A percentile compares a stretch with the other conserved stretches of the same genome.
These are phyloP conservation scores for Scopus umbretta DNA, from an alignment of 2,113 vertebrate species.

Conservation along the genomic window DNA sequence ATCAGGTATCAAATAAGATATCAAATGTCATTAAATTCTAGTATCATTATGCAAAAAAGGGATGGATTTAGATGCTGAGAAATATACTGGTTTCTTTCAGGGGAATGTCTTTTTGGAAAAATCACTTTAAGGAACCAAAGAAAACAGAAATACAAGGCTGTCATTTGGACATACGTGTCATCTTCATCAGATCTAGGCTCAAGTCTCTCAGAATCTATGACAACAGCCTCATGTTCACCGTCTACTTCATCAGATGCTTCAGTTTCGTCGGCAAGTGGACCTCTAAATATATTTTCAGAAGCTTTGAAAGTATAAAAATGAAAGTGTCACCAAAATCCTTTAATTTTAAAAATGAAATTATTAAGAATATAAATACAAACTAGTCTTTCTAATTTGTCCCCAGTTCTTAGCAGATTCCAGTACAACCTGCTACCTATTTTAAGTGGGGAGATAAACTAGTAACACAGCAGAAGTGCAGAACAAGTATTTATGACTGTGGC, in stretches of 20 bases:
- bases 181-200: constrained; percentile 86
- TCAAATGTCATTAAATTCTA: neutral
- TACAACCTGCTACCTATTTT: neutral
- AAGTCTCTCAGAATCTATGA: constrained; percentile 74
- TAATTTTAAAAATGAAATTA: neutral
- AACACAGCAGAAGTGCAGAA: neutral
- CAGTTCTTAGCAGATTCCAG: neutral
- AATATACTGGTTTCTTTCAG: neutral
- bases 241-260: constrained; percentile 74
- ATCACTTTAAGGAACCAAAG: neutral
- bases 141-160: neutral
- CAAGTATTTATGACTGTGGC: neutral
- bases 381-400: neutral
- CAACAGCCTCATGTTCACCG: constrained; percentile 63
- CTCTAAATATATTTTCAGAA: constrained; percentile 65
- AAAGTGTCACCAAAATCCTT: neutral
- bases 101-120: neutral
- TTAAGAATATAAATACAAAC: neutral
- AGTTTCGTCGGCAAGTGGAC: constrained; percentile 69
- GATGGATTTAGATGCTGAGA: neutral
- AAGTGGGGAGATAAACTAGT: neutral
- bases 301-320: constrained; percentile 46
- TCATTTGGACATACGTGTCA: constrained; percentile 83
- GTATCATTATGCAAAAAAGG: neutral
- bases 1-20: neutral